phyloP scores from a whole-genome alignment of 2,797 vertebrate species.

The Hemibagrus guttatus region DNA sequence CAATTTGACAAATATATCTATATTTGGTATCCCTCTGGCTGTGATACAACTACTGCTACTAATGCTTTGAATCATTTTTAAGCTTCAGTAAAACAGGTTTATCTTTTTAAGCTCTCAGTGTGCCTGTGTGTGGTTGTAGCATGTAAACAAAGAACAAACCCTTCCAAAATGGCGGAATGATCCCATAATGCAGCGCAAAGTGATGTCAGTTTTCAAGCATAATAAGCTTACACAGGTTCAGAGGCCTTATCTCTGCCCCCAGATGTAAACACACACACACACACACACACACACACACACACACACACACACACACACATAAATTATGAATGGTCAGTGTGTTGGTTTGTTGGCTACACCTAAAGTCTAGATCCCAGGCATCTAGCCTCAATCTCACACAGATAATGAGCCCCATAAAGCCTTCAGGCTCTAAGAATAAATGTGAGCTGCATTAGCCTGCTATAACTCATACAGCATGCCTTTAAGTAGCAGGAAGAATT shows the following conservation, averaged over 20 bases:
- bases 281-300: slow-evolving; percentile 37
- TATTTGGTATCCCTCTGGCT: neutral
- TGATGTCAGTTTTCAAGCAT: slow-evolving; percentile 4
- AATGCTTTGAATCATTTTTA: neutral
- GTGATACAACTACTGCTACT: neutral
- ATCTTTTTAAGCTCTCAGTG: neutral
- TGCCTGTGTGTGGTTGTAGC: neutral
- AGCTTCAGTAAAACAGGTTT: neutral
- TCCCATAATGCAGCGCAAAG: slow-evolving; percentile 15
- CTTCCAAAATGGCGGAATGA: neutral
- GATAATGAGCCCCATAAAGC: slow-evolving; percentile 99
- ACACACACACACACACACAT: slow-evolving; percentile 16
- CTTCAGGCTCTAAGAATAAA: slow-evolving; percentile 94
- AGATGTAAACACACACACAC: slow-evolving; percentile 11
- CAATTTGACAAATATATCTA: neutral
- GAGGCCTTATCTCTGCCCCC: neutral
- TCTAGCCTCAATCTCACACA: slow-evolving; percentile 92
- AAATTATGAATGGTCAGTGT: slow-evolving; percentile 79
- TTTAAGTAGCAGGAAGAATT: slow-evolving; percentile 98
- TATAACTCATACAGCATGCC: slow-evolving; percentile 91
- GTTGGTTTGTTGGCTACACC: slow-evolving; percentile 86
- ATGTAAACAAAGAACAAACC: neutral
- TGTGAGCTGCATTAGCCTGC: slow-evolving; percentile 89
- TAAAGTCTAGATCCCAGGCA: slow-evolving; percentile 83
- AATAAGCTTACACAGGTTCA: slow-evolving; percentile 12